Conservation (phyloP, 2,113 vertebrate genomes). For the Brachypodius melanocephalos region DNA sequence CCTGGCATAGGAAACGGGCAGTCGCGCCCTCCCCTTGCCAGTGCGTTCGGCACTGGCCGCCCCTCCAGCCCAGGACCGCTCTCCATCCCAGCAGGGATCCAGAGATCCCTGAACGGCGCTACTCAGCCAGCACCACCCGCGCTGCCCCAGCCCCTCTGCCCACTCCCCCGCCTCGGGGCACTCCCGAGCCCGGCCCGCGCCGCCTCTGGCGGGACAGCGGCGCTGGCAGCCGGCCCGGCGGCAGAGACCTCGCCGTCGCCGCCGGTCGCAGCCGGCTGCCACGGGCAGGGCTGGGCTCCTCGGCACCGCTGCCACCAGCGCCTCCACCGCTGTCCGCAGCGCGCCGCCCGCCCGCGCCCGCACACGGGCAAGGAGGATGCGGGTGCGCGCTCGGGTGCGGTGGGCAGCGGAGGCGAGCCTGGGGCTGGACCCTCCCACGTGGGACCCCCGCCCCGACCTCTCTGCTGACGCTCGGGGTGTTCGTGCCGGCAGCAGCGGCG, state of each 20-base stretch:
- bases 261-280: conserved; percentile 34
- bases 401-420: not conserved
- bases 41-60: fast-evolving
- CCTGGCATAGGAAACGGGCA: too few relatives aligned
- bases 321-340: not conserved
- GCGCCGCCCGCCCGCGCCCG: not conserved
- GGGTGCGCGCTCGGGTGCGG: too few relatives aligned
- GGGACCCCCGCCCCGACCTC: not conserved
- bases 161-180: not conserved
- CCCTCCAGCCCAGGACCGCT: not conserved
- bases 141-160: not conserved
- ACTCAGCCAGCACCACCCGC: not conserved
- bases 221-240: not conserved
- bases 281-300: not conserved
- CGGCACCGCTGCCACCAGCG: not conserved
- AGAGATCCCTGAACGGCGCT: not conserved
- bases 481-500: not conserved
- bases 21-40: not conserved
- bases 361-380: not conserved
- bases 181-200: not conserved
- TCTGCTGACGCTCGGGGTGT: not conserved
- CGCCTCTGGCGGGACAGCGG: not conserved
- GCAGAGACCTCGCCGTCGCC: not conserved
- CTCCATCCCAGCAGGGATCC: not conserved
- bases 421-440: not conserved